Conservation (phyloP, 2,888 invertebrate species). For the Drosophila monieri region DNA sequence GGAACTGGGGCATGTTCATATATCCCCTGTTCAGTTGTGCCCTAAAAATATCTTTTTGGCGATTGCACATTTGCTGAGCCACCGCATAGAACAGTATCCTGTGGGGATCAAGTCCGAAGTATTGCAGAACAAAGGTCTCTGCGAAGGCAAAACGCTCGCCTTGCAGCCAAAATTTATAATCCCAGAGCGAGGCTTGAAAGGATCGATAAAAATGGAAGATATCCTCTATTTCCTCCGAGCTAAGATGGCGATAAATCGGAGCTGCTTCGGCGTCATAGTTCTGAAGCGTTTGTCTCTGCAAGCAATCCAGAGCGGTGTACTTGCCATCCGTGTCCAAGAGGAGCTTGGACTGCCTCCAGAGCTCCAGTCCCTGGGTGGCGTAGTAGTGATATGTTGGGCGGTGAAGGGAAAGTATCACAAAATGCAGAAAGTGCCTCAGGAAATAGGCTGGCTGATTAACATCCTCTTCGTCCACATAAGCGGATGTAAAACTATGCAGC, state of each 20-base stretch:
- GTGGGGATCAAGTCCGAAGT: slow-evolving; percentile 71
- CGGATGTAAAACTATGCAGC: slow-evolving; percentile 58
- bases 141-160: slow-evolving; percentile 81
- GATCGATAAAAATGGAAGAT: slow-evolving; percentile 76
- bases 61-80: slow-evolving; percentile 79
- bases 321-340: slow-evolving; percentile 76
- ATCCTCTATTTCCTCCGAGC: slow-evolving; percentile 59
- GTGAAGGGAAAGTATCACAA: slow-evolving; percentile 68
- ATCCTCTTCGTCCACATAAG: slow-evolving; percentile 76
- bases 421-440: slow-evolving; percentile 76
- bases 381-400: slow-evolving; percentile 81
- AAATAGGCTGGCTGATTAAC: slow-evolving; percentile 76
- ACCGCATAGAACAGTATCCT: slow-evolving; percentile 81
- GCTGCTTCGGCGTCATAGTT: slow-evolving; percentile 50
- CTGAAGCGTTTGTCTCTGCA: slow-evolving; percentile 69
- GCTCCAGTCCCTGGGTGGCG: slow-evolving; percentile 74
- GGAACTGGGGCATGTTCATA: slow-evolving; percentile 80
- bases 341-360: slow-evolving; percentile 76
- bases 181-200: slow-evolving; percentile 69
- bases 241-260: slow-evolving; percentile 56
- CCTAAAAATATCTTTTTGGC: slow-evolving; percentile 66
- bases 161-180: slow-evolving; percentile 81
- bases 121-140: slow-evolving; percentile 77
- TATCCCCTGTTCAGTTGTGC: slow-evolving; percentile 78
- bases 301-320: slow-evolving; percentile 80